Evolutionary conservation across 2,888 invertebrate species (phyloP).

Genomic region (Cantharis rufa): DNA sequence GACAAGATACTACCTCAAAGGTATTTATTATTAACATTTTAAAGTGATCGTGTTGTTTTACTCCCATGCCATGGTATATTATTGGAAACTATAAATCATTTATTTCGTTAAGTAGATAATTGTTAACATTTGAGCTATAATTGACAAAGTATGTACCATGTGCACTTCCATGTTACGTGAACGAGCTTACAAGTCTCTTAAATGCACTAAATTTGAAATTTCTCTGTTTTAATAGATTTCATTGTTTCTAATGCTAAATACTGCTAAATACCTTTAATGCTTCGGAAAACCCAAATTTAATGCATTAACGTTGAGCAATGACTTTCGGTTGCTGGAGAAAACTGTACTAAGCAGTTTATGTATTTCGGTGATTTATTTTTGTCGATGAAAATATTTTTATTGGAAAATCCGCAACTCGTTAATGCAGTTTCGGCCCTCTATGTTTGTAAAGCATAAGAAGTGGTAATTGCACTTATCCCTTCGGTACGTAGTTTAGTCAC

Average conservation of each 20-base stretch:
- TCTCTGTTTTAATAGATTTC: background rate
- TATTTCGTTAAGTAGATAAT: background rate
- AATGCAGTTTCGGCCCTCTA: background rate
- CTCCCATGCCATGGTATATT: background rate
- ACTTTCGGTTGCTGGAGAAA: background rate
- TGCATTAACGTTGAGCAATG: background rate
- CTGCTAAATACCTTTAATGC: background rate
- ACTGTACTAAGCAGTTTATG: background rate
- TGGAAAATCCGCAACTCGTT: background rate
- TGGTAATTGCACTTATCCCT: background rate
- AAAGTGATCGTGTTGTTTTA: background rate
- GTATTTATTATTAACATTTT: conserved; percentile 3
- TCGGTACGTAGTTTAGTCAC: background rate
- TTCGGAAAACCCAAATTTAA: background rate
- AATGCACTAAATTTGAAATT: background rate
- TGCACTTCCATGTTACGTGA: background rate
- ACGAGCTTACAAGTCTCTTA: background rate
- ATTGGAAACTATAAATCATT: background rate
- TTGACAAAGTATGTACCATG: background rate
- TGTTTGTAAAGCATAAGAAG: background rate
- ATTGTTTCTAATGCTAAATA: background rate
- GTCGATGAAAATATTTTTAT: too few species aligned
- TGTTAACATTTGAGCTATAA: background rate
- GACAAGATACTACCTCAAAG: conserved; percentile 1
- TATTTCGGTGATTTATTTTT: too few species aligned